A percentile compares a stretch with the other conserved stretches of the same genome.
phyloP scores from a whole-genome alignment of 2,113 vertebrate species.

The Desmodus rotundus region DNA sequence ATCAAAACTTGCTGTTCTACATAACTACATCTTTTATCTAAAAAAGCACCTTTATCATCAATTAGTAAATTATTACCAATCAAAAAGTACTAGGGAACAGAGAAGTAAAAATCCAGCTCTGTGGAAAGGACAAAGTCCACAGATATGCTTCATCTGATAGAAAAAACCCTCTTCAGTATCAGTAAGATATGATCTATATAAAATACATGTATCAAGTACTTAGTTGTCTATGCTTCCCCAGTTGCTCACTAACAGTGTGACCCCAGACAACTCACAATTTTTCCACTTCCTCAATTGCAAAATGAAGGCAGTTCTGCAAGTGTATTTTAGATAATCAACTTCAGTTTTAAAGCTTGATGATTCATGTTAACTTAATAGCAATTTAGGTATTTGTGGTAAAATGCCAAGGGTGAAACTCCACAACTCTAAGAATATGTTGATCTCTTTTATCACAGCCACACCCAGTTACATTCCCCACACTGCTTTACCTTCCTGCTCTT shows the following conservation, averaged over 20 bases:
- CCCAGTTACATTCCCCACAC: not conserved
- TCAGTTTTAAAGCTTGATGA: constrained; percentile 44
- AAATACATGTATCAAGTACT: not conserved
- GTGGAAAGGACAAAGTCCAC: constrained; percentile 34
- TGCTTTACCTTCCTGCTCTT: not conserved
- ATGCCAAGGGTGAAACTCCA: constrained; percentile 13
- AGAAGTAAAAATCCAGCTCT: not conserved
- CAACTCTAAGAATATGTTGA: not conserved
- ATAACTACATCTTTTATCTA: not conserved
- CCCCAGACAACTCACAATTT: not conserved
- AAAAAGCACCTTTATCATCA: not conserved
- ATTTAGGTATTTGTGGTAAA: not conserved
- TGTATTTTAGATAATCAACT: not conserved
- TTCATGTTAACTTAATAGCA: not conserved
- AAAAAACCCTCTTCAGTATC: not conserved
- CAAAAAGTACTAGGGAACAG: not conserved
- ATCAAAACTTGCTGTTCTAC: not conserved
- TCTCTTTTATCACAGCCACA: not conserved
- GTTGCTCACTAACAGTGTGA: not conserved
- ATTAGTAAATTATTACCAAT: not conserved
- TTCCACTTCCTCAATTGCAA: not conserved
- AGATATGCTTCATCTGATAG: not conserved
- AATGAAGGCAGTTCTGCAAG: not conserved
- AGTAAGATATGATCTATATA: not conserved
- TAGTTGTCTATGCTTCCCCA: not conserved